Conservation (phyloP, 2,797 vertebrate species). For the Enteromius mattozi region DNA sequence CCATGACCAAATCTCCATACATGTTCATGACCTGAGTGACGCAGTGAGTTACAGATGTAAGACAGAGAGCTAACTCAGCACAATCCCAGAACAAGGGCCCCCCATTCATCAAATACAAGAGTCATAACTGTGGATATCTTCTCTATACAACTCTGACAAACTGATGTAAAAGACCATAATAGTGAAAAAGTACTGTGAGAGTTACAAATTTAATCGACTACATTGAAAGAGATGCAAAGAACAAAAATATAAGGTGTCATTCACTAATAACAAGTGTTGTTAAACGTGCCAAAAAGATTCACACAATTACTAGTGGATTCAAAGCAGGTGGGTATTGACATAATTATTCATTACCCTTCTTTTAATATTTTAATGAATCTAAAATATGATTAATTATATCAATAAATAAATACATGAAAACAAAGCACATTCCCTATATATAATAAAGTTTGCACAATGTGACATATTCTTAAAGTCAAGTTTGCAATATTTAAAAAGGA, state of each 20-base stretch:
- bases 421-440: background rate
- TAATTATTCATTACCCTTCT: no score
- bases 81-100: constrained; percentile 14
- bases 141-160: background rate
- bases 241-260: background rate
- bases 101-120: constrained; percentile 12
- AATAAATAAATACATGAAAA: background rate
- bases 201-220: background rate
- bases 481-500: background rate
- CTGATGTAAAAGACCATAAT: background rate
- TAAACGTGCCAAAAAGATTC: background rate
- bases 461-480: background rate
- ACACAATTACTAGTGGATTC: background rate
- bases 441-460: no score
- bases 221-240: background rate
- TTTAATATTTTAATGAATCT: background rate
- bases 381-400: background rate
- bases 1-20: constrained; percentile 95
- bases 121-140: background rate
- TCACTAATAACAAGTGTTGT: background rate
- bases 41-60: constrained; percentile 1
- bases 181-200: background rate
- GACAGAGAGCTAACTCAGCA: constrained; percentile 17
- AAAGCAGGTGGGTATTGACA: background rate
- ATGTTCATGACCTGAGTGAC: constrained; percentile 89